Base-by-base conservation (phyloP, 2,888 invertebrate genomes). In the Lithophane semibrunnea region DNA sequence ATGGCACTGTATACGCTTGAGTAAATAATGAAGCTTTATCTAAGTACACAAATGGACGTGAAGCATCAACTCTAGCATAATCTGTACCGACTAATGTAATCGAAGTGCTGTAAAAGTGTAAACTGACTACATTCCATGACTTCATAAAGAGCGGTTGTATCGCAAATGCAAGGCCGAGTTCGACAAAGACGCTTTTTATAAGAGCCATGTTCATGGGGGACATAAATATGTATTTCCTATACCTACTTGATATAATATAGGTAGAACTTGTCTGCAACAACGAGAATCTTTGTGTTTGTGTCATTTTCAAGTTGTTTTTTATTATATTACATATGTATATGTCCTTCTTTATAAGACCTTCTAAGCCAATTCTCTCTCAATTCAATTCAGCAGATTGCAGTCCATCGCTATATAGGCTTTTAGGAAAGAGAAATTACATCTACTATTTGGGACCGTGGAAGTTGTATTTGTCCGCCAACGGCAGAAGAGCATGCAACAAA, bases 131-230 rank as follows among this genome's bases (percentile, higher is more conserved):
- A 80, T 83, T 80, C 80, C 84, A 79, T 79, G 76, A 81, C 79
- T 81, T 80, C 81, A 88, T 86, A 88, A 84, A 87, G 80, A 85
- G 74, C 77, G 71, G 78, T 83, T 84, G 86, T 88, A 79, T 63
- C 47, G 79, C 74, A 75, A 67, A 71, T 60, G 63, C 89, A 88
- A 89, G 88, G 89, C 80, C 88, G 83, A 84, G 77, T 74, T 78
- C 76, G 81, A 88, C 89, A 89, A 86, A 77, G 82, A 84, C 66
- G 79, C 76, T 81, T 81, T 85, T 86, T 78, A 83, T 88, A 73
- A 58, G 69, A 79, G 56, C 65, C 60, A 75, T 75, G 71, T 69
- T 75, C 76, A 87, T 82, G 85, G 79, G 52, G 61, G n/a, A 80
- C 66, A 69, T 86, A 60, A 64, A 73, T 79, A 69, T 77, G 37